A percentile compares a stretch with the other conserved stretches of the same genome.
Conservation (phyloP, 1,140 invertebrate genomes). For the Bombus terrestris region DNA sequence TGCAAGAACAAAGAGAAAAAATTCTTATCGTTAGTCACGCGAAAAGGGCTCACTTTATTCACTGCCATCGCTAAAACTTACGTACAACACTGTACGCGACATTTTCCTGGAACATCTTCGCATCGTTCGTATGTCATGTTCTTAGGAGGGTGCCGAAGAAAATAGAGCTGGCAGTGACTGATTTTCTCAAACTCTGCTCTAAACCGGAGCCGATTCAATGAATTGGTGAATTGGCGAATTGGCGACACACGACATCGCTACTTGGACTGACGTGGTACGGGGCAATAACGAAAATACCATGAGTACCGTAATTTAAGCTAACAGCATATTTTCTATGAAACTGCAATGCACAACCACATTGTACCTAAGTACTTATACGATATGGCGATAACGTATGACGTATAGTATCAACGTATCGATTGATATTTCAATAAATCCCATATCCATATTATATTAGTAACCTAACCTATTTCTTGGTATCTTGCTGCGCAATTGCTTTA, state of each 20-base stretch:
- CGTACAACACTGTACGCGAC: conserved; percentile 20
- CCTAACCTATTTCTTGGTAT: conserved; percentile 19
- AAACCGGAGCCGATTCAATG: background rate
- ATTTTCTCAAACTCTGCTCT: conserved; percentile 53
- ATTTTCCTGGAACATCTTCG: conserved; percentile 27
- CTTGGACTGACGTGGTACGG: conserved; percentile 26
- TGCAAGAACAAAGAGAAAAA: background rate
- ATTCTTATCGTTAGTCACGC: conserved; percentile 34
- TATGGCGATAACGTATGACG: conserved; percentile 64
- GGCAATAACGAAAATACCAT: conserved; percentile 3
- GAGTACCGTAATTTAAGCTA: conserved; percentile 69
- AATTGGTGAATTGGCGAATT: background rate
- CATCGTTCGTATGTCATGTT: conserved; percentile 1
- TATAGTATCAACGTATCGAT: conserved; percentile 55
- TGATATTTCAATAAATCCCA: conserved; percentile 76
- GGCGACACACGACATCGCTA: background rate
- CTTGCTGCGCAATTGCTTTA: conserved; percentile 35
- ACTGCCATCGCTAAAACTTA: conserved; percentile 62
- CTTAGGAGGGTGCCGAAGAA: conserved; percentile 22
- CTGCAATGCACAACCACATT: conserved; percentile 81
- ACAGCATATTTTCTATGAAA: conserved; percentile 80
- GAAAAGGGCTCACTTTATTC: conserved; percentile 57
- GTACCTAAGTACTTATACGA: conserved; percentile 69
- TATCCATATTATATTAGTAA: conserved; percentile 48
- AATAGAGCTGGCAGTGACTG: conserved; percentile 55